Evolutionary conservation across 2,888 invertebrate species (phyloP), one percentile per base, ranked within the genome.

Genomic region (Dolichomitus sp.): DNA sequence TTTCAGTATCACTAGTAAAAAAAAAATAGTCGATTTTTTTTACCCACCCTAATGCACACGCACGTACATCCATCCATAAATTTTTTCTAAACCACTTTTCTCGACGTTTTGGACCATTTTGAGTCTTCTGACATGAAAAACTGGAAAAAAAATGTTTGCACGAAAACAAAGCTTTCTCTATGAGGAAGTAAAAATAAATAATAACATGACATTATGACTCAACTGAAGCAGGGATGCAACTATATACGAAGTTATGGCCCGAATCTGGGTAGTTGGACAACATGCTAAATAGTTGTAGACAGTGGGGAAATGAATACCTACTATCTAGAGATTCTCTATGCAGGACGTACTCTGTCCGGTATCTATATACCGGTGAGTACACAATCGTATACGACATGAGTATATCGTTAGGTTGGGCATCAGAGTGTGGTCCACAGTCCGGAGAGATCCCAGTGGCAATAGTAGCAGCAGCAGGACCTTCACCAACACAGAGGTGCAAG

Each of bases 401-500:
- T 72, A 59, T 33, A 48, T 61, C 48, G 48, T 37, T 61, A 17
- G 50, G 23, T 57, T 23, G 2, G 42, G 45, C 59, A 45, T 59
- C 72, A 59, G 59, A 61, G 19, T 61, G 40, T 45, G 42, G 61
- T 37, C 50, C 61, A 17, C n/a, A 30, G 48, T 73, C 61, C 48
- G 17, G 30, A 11, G 23, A 23, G 72, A 14, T 61, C 14, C 48
- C 61, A 50, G 30, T 50, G 30, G 33, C 42, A n/a, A 12, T 52
- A 48, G 23, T 50, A 70, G 66, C 19, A 72, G 75, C 61, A 61
- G 61, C 52, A 48, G 59, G 61, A 74, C 19, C 45, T 23, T 72
- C 75, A 79, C 63, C 72, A 72, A 63, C 69, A 63, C 73, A 73
- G 54, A 80, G 75, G 86, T 88, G 86, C 84, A 87, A 87, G 88